phyloP scores from a whole-genome alignment of 2,113 vertebrate genomes.

The Pachycephala philippinensis region DNA sequence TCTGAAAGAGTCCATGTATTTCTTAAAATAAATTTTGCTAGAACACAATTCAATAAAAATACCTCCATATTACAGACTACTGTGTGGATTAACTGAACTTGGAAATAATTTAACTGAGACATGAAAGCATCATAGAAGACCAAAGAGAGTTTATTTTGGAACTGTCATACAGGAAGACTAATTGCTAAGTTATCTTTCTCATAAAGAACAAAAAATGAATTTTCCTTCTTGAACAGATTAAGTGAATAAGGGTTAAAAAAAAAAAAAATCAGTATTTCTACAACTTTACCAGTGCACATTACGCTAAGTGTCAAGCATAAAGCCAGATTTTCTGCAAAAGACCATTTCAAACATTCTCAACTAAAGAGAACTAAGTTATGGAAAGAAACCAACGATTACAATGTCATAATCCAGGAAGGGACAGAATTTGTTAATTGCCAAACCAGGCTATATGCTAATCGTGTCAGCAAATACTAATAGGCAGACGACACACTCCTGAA shows the following conservation, averaged over 20 bases:
- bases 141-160: neutral
- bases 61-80: neutral
- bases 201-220: neutral
- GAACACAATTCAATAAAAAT: neutral
- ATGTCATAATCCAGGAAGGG: neutral
- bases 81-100: neutral
- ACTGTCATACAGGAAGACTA: neutral
- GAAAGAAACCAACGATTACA: neutral
- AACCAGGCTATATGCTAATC: neutral
- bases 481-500: neutral
- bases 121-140: neutral
- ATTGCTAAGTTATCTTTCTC: neutral
- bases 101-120: neutral
- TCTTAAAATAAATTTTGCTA: neutral
- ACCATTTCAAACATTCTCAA: neutral
- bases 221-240: neutral
- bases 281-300: neutral
- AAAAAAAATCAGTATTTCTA: neutral
- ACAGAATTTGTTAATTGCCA: neutral
- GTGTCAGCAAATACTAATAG: neutral
- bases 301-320: neutral
- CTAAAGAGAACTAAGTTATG: neutral
- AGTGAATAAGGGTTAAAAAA: neutral
- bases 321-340: neutral
- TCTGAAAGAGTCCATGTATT: neutral